Evolutionary conservation across 2,797 vertebrate species (phyloP).

Genomic region (Amblyraja radiata): DNA sequence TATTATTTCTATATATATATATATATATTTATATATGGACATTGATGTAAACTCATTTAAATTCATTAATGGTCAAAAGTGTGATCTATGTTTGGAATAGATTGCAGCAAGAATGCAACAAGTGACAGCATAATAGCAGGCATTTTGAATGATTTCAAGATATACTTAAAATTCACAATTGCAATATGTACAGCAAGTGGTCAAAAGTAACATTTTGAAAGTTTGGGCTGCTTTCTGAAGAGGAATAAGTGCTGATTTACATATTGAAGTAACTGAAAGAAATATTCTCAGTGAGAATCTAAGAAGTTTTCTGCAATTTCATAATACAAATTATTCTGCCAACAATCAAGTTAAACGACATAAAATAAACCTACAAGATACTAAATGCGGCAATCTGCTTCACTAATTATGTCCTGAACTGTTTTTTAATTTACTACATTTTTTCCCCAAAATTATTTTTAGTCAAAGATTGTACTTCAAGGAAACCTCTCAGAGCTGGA

Average conservation of each 20-base stretch:
- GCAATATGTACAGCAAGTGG: background rate
- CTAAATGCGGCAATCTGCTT: background rate
- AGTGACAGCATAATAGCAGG: background rate
- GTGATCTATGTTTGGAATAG: background rate
- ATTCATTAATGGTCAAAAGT: background rate
- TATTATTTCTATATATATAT: background rate
- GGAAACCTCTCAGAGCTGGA: background rate
- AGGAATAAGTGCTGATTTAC: background rate
- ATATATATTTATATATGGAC: no score
- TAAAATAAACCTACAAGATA: background rate
- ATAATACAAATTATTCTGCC: background rate
- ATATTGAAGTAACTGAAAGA: background rate
- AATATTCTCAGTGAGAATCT: background rate
- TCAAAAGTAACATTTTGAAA: background rate
- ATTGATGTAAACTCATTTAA: background rate
- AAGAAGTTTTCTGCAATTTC: background rate
- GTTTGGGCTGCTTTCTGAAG: background rate
- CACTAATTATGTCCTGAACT: background rate
- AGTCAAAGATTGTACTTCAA: background rate
- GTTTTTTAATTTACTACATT: background rate
- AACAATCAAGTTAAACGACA: background rate
- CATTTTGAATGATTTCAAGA: background rate
- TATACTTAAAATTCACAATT: background rate
- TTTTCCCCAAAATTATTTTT: background rate
- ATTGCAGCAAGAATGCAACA: background rate